phyloP scores from a whole-genome alignment of 2,888 invertebrate genomes.

The Latrodectus elegans region DNA sequence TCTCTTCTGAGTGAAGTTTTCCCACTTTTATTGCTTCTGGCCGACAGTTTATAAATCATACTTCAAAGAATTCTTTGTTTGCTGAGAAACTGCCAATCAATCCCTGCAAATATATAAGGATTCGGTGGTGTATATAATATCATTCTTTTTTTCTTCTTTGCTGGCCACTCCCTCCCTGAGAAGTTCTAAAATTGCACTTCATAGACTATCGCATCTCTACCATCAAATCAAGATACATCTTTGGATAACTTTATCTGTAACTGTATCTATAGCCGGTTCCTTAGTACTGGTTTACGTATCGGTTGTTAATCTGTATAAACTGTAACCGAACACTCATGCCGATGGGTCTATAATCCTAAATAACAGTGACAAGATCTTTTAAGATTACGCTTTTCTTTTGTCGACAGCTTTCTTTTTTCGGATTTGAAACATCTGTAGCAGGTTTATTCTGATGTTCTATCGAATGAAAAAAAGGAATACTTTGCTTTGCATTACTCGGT shows the following conservation, averaged over 20 bases:
- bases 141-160: constrained; percentile 7
- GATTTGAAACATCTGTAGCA: constrained; percentile 14
- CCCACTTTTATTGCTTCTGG: constrained; percentile 44
- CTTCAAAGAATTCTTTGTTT: constrained; percentile 36
- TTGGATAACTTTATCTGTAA: constrained; percentile 45
- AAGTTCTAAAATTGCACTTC: background rate
- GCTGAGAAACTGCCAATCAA: constrained; percentile 39
- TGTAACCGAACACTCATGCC: constrained; percentile 48
- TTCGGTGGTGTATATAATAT: constrained; percentile 12
- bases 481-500: too few species aligned
- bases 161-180: background rate
- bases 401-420: constrained; percentile 27
- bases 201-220: constrained; percentile 22
- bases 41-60: constrained; percentile 17
- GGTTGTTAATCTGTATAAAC: constrained; percentile 60
- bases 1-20: too few species aligned
- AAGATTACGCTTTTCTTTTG: constrained; percentile 31
- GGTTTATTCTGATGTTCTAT: background rate
- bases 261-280: constrained; percentile 52
- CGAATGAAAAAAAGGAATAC: too few species aligned
- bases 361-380: constrained; percentile 50
- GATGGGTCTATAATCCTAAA: constrained; percentile 34
- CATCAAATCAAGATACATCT: constrained; percentile 44
- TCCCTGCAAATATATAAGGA: constrained; percentile 26
- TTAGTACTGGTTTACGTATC: constrained; percentile 38